phyloP scores from a whole-genome alignment of 2,888 invertebrate genomes.

The Cepaea hortensis region DNA sequence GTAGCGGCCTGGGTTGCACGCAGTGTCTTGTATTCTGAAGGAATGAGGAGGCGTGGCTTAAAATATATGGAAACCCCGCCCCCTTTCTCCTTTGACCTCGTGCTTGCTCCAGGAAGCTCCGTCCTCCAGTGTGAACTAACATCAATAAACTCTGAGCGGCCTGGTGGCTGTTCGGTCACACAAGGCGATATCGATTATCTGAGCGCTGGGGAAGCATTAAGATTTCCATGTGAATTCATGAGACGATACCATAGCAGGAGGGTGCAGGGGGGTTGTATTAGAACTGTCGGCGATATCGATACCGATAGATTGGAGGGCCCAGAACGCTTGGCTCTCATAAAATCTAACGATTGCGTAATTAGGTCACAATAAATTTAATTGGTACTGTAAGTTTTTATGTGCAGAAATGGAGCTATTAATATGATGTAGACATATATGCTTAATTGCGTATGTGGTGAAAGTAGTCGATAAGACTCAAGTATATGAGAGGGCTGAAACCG shows the following conservation, averaged over 20 bases:
- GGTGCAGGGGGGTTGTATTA: neutral
- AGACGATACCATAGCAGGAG: slow-evolving; percentile 3
- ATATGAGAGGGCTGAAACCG: neutral
- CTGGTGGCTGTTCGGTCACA: slow-evolving; percentile 10
- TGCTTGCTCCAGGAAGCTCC: neutral
- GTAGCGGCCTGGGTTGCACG: too few relatives aligned
- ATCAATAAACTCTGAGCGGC: neutral
- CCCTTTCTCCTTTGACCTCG: slow-evolving; percentile 29
- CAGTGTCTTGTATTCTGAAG: too few relatives aligned
- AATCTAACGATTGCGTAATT: neutral
- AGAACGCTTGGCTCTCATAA: neutral
- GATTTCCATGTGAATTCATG: neutral
- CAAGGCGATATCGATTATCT: slow-evolving; percentile 28
- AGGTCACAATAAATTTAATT: neutral
- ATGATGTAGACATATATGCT: too few relatives aligned
- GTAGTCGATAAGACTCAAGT: too few relatives aligned
- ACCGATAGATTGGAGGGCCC: neutral
- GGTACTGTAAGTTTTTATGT: neutral
- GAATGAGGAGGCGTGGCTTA: slow-evolving; percentile 9
- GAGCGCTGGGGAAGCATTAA: neutral
- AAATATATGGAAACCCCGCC: neutral
- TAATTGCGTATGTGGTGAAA: too few relatives aligned
- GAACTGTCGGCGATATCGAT: slow-evolving; percentile 4
- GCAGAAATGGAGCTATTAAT: neutral
- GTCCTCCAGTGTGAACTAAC: neutral